These are phyloP conservation scores for Siphamia tubifer DNA, from an alignment of 2,113 vertebrate genomes.

Conservation along the genomic window DNA sequence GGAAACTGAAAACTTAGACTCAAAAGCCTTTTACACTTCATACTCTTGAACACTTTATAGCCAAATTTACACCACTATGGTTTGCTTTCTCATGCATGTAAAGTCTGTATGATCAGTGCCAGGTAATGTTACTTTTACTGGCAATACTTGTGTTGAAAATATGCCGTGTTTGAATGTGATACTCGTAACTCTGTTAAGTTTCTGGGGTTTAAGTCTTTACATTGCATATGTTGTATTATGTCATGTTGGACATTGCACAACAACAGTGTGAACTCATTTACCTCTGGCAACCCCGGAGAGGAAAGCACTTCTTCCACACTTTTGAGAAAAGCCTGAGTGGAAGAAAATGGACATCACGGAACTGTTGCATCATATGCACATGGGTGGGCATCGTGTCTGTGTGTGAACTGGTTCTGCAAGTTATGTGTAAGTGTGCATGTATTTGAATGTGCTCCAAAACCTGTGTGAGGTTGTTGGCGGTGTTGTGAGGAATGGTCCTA, in stretches of 20 bases:
- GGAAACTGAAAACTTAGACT: constrained; percentile 14
- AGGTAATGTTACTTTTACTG: constrained; percentile 5
- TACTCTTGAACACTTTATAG: neutral
- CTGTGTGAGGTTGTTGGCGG: constrained; percentile 85
- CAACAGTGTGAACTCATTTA: constrained; percentile 66
- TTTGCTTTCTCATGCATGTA: neutral
- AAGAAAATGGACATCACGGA: constrained; percentile 49
- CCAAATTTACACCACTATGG: neutral
- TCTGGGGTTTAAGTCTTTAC: constrained; percentile 25
- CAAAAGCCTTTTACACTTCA: neutral
- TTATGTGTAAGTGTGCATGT: neutral
- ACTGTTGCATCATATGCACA: constrained; percentile 44
- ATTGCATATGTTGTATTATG: constrained; percentile 31
- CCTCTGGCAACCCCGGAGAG: constrained; percentile 73
- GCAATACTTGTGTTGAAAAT: constrained; percentile 1
- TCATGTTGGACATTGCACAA: constrained; percentile 43
- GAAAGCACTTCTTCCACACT: constrained; percentile 84
- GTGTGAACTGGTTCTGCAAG: constrained; percentile 26
- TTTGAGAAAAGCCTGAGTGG: constrained; percentile 85
- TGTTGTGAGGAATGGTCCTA: constrained; percentile 71
- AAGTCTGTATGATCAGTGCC: constrained; percentile 6
- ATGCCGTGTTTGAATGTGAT: constrained; percentile 12
- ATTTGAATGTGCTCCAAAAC: constrained; percentile 64
- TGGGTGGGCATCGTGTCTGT: constrained; percentile 27
- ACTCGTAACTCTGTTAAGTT: neutral